A percentile compares a stretch with the other conserved stretches of the same genome.
Evolutionary conservation across 2,888 invertebrate species (phyloP).

Genomic region (Gymnosoma rotundatum): DNA sequence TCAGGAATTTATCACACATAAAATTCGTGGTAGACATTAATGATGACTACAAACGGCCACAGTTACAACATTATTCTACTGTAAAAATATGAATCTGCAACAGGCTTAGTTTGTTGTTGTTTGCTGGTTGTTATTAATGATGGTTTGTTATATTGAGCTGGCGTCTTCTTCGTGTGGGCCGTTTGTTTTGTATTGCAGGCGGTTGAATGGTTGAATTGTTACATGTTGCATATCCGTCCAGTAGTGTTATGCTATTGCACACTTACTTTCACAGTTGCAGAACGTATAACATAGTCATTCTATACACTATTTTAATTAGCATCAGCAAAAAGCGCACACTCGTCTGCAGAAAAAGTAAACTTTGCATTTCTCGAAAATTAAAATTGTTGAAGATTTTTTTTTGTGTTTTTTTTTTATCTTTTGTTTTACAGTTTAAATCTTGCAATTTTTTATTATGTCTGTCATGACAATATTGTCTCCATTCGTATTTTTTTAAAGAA

Average conservation of each 20-base stretch:
- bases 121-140: conserved; percentile 19
- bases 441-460: conserved; percentile 40
- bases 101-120: background rate
- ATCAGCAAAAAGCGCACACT: conserved; percentile 29
- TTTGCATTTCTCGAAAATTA: conserved; percentile 52
- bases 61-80: conserved; percentile 46
- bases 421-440: conserved; percentile 46
- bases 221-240: conserved; percentile 58
- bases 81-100: conserved; percentile 21
- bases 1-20: conserved; percentile 52
- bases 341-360: conserved; percentile 26
- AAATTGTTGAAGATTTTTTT: conserved; percentile 35
- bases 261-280: conserved; percentile 44
- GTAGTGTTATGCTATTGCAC: conserved; percentile 34
- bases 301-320: conserved; percentile 53
- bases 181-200: conserved; percentile 44
- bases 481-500: conserved; percentile 49
- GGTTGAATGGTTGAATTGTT: conserved; percentile 51
- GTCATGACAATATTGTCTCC: conserved; percentile 53
- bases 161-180: conserved; percentile 70
- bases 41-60: conserved; percentile 39
- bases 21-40: conserved; percentile 59
- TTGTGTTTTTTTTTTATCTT: background rate
- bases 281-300: conserved; percentile 28
- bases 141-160: conserved; percentile 56